phyloP scores from a whole-genome alignment of 2,797 vertebrate genomes.

The Amniataba percoides region DNA sequence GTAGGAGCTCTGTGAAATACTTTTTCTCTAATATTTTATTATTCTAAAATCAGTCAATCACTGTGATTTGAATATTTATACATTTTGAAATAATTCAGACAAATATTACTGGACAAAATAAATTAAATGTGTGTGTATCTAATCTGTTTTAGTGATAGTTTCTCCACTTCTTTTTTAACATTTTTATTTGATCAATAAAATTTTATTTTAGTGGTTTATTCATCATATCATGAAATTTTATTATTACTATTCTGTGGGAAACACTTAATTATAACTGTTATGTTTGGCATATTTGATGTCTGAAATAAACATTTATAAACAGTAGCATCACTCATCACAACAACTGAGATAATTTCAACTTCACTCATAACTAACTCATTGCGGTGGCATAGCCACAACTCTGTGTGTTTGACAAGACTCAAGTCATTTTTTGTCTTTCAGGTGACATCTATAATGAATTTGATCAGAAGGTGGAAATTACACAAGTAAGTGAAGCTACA shows the following conservation, averaged over 20 bases:
- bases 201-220: neutral
- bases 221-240: neutral
- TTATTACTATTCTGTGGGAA: neutral
- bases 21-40: neutral
- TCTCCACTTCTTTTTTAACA: no score
- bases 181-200: neutral
- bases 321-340: neutral
- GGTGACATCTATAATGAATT: conserved; percentile 85
- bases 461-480: conserved; percentile 84
- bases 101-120: neutral
- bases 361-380: neutral
- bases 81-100: neutral
- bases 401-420: neutral
- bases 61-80: neutral
- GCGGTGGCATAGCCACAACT: neutral
- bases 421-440: conserved; percentile 54
- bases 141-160: no score
- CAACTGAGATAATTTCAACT: neutral
- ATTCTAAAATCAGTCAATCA: neutral
- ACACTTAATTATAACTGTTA: neutral
- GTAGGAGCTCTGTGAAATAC: conserved; percentile 68
- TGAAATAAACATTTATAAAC: neutral
- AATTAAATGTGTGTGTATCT: neutral
- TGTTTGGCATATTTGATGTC: neutral
- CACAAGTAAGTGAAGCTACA: conserved; percentile 77